phyloP scores from a whole-genome alignment of 2,797 vertebrate genomes.

The Cynopterus sphinx region DNA sequence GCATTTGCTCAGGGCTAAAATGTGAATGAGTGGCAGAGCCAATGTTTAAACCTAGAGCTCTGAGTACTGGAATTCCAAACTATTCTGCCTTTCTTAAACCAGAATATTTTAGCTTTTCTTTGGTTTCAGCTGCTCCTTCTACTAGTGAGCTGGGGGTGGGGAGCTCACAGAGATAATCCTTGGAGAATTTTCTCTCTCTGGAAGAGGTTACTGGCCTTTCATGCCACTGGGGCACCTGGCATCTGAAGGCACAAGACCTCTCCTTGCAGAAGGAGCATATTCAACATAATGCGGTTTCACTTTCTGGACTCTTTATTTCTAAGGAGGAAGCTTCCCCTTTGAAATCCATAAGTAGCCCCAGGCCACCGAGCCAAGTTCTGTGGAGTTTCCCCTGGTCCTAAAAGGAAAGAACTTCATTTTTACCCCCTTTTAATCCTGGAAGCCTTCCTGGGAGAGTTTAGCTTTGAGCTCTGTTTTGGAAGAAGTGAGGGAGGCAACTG shows the following conservation, averaged over 20 bases:
- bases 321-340: slow-evolving; percentile 57
- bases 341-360: slow-evolving; percentile 60
- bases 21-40: not conserved
- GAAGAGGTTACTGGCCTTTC: not conserved
- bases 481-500: slow-evolving; percentile 61
- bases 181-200: not conserved
- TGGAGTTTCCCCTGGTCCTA: slow-evolving; percentile 45
- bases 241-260: not conserved
- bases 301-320: slow-evolving; percentile 8
- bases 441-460: slow-evolving; percentile 77
- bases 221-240: not conserved
- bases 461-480: slow-evolving; percentile 73
- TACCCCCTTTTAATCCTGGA: slow-evolving; percentile 74
- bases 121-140: not conserved
- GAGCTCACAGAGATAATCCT: not conserved
- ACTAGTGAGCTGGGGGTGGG: not conserved
- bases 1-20: not conserved
- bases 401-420: slow-evolving; percentile 60
- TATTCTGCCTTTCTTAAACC: not conserved
- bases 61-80: not conserved
- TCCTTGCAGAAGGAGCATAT: not conserved
- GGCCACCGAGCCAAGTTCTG: slow-evolving; percentile 47
- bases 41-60: not conserved
- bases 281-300: not conserved
- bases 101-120: not conserved